Evolutionary conservation across 2,797 vertebrate genomes (phyloP).

Genomic region (Cyclopterus lumpus): DNA sequence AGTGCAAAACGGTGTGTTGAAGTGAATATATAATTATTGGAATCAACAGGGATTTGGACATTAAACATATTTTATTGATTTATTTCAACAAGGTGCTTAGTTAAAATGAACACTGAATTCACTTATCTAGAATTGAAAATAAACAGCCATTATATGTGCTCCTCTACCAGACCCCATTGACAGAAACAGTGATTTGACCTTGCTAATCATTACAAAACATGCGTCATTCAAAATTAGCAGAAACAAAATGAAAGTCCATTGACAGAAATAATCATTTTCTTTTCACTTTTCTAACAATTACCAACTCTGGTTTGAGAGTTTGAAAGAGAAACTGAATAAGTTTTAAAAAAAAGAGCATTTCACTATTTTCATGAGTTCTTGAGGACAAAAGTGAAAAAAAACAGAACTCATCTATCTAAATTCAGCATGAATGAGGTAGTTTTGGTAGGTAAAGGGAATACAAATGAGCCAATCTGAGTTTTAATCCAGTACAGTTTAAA

Average conservation of each 20-base stretch:
- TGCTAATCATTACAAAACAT: not conserved
- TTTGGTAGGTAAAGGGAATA: not conserved
- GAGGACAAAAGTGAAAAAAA: not conserved
- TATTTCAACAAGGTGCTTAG: not conserved
- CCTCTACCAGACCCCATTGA: not conserved
- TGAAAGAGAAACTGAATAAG: not conserved
- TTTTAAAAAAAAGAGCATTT: no score
- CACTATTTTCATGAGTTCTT: not conserved
- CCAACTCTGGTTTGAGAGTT: not conserved
- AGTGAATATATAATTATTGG: not conserved
- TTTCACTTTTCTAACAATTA: not conserved
- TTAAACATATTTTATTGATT: not conserved
- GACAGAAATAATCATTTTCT: not conserved
- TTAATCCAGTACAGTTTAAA: slow-evolving; percentile 8
- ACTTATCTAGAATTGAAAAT: not conserved
- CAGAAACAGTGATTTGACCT: not conserved
- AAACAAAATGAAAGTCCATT: not conserved
- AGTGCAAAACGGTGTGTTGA: not conserved
- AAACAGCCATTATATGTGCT: not conserved
- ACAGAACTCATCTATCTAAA: not conserved
- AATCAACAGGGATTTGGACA: slow-evolving; percentile 3
- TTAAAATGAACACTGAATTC: not conserved
- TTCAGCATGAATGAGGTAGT: not conserved
- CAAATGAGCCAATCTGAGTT: slow-evolving; percentile 10
- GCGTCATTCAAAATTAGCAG: not conserved